A percentile compares a stretch with the other conserved stretches of the same genome.
Evolutionary conservation across 35 echinoderm and acorn worm genomes (phyloP).

Genomic region (Lytechinus variegatus): DNA sequence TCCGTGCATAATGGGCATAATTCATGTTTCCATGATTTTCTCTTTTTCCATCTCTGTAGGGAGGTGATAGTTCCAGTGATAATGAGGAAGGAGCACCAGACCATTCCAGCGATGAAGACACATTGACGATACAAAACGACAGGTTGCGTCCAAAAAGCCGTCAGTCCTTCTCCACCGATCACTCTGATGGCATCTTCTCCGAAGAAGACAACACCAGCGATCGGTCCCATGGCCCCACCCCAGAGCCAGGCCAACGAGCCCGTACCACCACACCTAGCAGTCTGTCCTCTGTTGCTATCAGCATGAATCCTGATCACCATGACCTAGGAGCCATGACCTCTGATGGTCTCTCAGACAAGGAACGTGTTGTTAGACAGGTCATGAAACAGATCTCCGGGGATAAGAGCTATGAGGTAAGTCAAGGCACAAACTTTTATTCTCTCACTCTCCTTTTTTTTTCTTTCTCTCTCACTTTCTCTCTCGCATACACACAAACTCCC

Average conservation of each 20-base stretch:
- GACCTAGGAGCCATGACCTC: constrained; percentile 71
- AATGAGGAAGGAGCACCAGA: constrained; percentile 59
- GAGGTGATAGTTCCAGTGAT: constrained; percentile 61
- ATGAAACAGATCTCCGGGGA: constrained; percentile 90
- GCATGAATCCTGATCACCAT: constrained; percentile 51
- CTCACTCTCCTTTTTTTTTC: background rate
- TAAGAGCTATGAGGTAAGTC: constrained; percentile 85
- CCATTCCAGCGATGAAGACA: constrained; percentile 85
- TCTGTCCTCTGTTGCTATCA: constrained; percentile 46
- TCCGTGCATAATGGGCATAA: background rate
- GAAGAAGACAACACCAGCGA: constrained; percentile 80
- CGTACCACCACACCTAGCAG: constrained; percentile 43
- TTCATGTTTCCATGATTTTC: background rate
- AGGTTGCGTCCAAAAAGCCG: constrained; percentile 63
- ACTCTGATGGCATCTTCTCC: constrained; percentile 58
- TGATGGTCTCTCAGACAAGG: constrained; percentile 91
- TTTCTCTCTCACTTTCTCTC: background rate
- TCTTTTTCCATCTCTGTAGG: background rate
- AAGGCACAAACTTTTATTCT: background rate
- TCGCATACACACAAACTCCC: no score
- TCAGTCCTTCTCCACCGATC: constrained; percentile 63
- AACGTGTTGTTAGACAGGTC: constrained; percentile 76
- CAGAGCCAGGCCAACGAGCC: constrained; percentile 41
- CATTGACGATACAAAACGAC: constrained; percentile 57
- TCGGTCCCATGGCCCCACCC: constrained; percentile 48